Conservation (phyloP, 2,797 vertebrate species). For the Carcharodon carcharias region DNA sequence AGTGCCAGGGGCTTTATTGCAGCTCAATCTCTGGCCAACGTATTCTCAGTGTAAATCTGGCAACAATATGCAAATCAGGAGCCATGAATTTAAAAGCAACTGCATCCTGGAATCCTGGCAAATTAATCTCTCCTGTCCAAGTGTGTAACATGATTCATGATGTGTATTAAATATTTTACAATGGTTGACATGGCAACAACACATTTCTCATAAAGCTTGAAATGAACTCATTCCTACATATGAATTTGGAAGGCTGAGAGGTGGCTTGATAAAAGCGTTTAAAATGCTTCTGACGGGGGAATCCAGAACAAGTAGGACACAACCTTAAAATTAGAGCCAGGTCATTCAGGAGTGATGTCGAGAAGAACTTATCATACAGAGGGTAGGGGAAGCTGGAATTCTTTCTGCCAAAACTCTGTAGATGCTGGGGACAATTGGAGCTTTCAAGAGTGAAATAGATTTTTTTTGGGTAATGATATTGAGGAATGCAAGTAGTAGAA, state of each 20-base stretch:
- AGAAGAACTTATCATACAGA: neutral
- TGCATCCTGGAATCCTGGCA: neutral
- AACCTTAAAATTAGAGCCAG: neutral
- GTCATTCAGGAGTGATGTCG: neutral
- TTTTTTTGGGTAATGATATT: neutral
- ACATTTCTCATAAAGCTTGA: constrained; percentile 27
- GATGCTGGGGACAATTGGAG: neutral
- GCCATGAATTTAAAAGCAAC: neutral
- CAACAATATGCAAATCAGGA: neutral
- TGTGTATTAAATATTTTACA: constrained; percentile 28
- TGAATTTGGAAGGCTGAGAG: neutral
- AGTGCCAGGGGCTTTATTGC: neutral
- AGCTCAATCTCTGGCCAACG: neutral
- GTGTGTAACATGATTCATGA: constrained; percentile 15
- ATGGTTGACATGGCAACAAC: constrained; percentile 20
- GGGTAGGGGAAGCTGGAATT: neutral
- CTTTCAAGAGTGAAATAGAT: neutral
- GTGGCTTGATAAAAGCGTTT: neutral
- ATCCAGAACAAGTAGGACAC: no score
- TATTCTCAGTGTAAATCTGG: constrained; percentile 9
- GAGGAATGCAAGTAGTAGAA: neutral
- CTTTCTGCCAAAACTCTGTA: no score
- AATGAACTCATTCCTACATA: neutral
- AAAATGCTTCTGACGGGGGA: neutral
- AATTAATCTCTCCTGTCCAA: constrained; percentile 9